Evolutionary conservation across 2,113 vertebrate genomes (phyloP).

Genomic region (Lates calcarifer): DNA sequence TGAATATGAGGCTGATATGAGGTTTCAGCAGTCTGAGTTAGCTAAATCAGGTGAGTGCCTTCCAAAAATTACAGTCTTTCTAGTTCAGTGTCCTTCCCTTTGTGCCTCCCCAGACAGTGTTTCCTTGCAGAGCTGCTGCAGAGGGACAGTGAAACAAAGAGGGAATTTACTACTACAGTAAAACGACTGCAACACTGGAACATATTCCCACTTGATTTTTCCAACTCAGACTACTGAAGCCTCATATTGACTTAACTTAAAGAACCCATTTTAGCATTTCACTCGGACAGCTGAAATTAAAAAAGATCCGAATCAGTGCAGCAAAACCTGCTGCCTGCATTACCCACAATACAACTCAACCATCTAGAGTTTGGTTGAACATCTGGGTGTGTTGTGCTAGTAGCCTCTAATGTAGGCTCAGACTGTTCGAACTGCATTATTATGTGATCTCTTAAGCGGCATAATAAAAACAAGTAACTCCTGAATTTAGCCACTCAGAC

Average conservation of each 20-base stretch:
- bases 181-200: background rate
- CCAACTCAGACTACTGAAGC: background rate
- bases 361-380: too few relatives aligned
- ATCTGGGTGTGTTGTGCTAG: background rate
- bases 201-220: background rate
- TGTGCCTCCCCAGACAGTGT: too few relatives aligned
- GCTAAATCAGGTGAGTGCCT: slow-evolving; percentile 4
- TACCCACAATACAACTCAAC: background rate
- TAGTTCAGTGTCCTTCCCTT: slow-evolving; percentile 16
- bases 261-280: too few relatives aligned
- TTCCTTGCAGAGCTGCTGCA: slow-evolving; percentile 11
- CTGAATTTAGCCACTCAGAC: background rate
- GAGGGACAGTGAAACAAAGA: slow-evolving; percentile 18
- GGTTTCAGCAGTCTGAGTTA: slow-evolving; percentile 2
- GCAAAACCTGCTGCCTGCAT: background rate
- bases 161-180: background rate
- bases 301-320: background rate
- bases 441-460: background rate
- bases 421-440: background rate
- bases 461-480: background rate
- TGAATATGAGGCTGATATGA: slow-evolving; percentile 2
- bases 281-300: slow-evolving; percentile 6
- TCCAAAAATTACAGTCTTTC: slow-evolving; percentile 18
- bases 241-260: background rate
- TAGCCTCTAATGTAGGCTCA: background rate